Conservation (phyloP, 2,888 invertebrate species). For the Rambutsinella grinnellia region DNA sequence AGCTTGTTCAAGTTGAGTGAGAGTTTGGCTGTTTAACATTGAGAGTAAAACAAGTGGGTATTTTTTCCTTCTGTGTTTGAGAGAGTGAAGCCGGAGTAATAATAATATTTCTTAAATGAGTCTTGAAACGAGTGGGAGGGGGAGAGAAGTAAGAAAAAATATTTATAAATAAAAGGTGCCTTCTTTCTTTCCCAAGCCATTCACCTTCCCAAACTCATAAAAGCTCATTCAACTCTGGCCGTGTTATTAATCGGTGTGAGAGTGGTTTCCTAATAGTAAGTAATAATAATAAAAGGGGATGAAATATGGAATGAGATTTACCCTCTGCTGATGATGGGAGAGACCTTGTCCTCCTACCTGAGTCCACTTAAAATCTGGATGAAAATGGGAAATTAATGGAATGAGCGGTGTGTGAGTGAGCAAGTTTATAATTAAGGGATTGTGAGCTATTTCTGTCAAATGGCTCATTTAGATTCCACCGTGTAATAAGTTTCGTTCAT, state of each 20-base stretch:
- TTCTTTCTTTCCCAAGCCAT: background rate
- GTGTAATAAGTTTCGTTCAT: no score
- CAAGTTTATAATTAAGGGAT: background rate
- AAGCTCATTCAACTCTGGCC: background rate
- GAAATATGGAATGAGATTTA: background rate
- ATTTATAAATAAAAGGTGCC: background rate
- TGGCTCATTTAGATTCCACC: no score
- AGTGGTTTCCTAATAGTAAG: background rate
- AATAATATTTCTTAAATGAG: slow-evolving; percentile 6
- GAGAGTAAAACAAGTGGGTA: background rate
- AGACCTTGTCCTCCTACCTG: background rate
- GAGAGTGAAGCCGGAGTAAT: background rate
- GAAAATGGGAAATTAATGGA: background rate
- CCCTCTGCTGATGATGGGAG: background rate
- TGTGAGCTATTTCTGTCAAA: background rate
- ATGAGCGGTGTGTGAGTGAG: background rate
- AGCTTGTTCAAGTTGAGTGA: background rate
- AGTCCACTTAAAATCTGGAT: background rate
- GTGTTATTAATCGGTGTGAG: background rate
- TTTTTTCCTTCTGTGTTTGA: background rate
- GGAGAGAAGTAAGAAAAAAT: background rate
- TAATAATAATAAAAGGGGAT: background rate
- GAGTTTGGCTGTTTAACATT: background rate
- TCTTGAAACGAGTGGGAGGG: background rate
- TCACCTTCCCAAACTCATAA: background rate